Evolutionary conservation across 2,113 vertebrate genomes (phyloP), one percentile per base, ranked within the genome.

Genomic region (Microcebus tavaratra): DNA sequence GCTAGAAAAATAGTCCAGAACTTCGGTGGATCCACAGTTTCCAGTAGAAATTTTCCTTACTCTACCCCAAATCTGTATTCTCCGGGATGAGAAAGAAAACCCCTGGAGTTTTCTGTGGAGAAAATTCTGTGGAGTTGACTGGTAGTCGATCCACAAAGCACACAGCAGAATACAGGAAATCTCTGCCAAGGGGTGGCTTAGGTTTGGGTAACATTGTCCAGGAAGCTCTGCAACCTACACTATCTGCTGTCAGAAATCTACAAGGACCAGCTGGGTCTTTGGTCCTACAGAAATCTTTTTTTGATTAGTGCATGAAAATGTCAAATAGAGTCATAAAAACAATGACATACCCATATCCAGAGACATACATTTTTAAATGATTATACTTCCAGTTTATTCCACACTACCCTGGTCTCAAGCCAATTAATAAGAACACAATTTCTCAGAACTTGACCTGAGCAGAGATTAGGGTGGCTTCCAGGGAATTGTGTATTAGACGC

Each of bases 251-350:
- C 79, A 31, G 59, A 76, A 90, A 76, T 21, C 82, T 45, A 7
- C 3, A 82, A 50, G 42, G 59, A 78, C 34, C 27, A 63, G 23
- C 8, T 67, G 61, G 9, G 48, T 53, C 63, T 73, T 76, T 72
- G 70, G 45, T n/a, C 59, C 27, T 67, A 36, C 5, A 31, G 55
- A 65, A 75, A 20, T 42, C 50, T 53, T 79, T 83, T 75, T 86
- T 76, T 88, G 34, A 53, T 88, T 81, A 36, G 76, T 34, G 9
- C 39, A 88, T 76, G 48, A 76, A 93, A 76, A 92, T 57, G 27
- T 78, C 80, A 88, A 75, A 88, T 45, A 89, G 11, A 79, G 36
- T 84, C 92, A 78, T 76, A 61, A 96, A 91, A 87, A 55, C 79
- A 88, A 39, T 89, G 50, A 90, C n/a, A 85, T 73, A 85, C 34